Evolutionary conservation across 2,113 vertebrate species (phyloP).

Genomic region (Ophthalmolycus amberensis): DNA sequence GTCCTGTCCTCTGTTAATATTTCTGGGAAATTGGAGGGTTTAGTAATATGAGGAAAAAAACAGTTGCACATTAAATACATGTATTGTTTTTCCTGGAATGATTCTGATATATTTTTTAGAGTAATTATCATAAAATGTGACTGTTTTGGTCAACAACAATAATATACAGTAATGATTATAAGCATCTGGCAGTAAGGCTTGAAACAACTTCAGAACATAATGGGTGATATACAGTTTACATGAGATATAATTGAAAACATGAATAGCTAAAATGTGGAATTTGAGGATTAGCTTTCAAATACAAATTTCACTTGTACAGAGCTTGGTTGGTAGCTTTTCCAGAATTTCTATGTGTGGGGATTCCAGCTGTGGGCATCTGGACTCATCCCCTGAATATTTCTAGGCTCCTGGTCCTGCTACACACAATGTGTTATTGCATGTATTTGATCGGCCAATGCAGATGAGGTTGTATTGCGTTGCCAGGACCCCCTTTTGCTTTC

Average conservation of each 20-base stretch:
- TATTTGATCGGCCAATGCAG: slow-evolving; percentile 4
- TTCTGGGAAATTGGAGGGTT: neutral
- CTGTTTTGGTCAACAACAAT: neutral
- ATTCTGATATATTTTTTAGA: neutral
- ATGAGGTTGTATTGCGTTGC: neutral
- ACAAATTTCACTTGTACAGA: neutral
- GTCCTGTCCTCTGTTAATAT: neutral
- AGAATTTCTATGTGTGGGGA: neutral
- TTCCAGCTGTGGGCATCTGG: neutral
- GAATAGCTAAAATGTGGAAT: neutral
- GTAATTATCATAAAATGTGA: neutral
- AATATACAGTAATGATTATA: neutral
- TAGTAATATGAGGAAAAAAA: neutral
- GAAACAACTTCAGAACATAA: neutral
- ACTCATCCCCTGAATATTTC: neutral
- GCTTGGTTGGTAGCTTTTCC: slow-evolving; percentile 9
- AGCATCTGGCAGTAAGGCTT: neutral
- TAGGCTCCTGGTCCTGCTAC: neutral
- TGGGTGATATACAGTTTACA: neutral
- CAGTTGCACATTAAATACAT: too few relatives aligned
- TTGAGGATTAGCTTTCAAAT: neutral
- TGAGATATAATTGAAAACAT: neutral
- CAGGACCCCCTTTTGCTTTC: neutral
- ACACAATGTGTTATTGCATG: neutral
- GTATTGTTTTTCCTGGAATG: neutral